phyloP scores from a whole-genome alignment of 2,888 invertebrate genomes.

The Venustoraphidia nigricollis region DNA sequence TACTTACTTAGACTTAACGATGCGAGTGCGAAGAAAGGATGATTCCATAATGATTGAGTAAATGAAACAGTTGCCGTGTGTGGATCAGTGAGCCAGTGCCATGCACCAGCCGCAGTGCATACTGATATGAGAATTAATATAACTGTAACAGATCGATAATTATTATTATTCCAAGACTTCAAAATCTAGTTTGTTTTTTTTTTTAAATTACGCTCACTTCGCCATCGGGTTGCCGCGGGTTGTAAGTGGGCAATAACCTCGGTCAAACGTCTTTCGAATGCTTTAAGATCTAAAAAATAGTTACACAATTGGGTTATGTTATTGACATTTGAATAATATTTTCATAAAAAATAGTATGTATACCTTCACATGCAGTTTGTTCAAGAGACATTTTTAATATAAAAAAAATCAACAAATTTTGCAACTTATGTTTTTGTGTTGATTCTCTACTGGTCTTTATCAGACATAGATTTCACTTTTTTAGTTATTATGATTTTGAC shows the following conservation, averaged over 20 bases:
- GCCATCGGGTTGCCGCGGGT: constrained; percentile 89
- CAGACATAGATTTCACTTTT: no score
- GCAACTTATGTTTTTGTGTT: no score
- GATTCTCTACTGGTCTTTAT: no score
- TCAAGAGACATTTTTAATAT: constrained; percentile 51
- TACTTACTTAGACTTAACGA: constrained; percentile 61
- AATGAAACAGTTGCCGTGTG: constrained; percentile 83
- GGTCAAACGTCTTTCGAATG: constrained; percentile 90
- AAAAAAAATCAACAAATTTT: no score
- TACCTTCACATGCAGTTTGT: constrained; percentile 86
- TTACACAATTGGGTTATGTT: not conserved
- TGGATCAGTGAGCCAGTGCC: constrained; percentile 92
- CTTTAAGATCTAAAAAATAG: constrained; percentile 72
- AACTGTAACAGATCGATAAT: constrained; percentile 39
- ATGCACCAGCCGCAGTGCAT: constrained; percentile 86
- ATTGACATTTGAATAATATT: not conserved
- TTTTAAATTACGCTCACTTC: constrained; percentile 48
- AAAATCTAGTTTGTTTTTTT: not conserved
- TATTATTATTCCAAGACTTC: not conserved
- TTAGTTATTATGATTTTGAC: no score
- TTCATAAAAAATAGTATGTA: constrained; percentile 12
- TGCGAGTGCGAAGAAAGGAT: constrained; percentile 86
- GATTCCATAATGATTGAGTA: constrained; percentile 81
- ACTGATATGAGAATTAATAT: constrained; percentile 72
- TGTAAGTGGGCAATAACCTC: constrained; percentile 94